Evolutionary conservation across 2,888 invertebrate species (phyloP).

Genomic region (Tipula confusa): DNA sequence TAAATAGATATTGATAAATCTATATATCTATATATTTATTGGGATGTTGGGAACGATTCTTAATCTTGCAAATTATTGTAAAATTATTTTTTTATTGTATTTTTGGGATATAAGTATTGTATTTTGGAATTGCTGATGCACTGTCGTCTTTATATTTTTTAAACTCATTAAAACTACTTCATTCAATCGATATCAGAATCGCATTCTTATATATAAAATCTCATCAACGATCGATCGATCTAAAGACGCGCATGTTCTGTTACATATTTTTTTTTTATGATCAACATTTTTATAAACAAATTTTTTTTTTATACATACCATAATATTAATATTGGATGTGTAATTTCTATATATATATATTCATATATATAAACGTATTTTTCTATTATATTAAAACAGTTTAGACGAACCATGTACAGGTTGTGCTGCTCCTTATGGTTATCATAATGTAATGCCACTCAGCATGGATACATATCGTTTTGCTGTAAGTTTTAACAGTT

Average conservation of each 20-base stretch:
- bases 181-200: background rate
- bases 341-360: background rate
- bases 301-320: too few species aligned
- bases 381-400: constrained; percentile 47
- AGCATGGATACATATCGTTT: constrained; percentile 78
- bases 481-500: constrained; percentile 64
- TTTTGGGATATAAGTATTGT: background rate
- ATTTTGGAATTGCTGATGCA: background rate
- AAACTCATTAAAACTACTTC: background rate
- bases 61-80: background rate
- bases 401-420: constrained; percentile 65
- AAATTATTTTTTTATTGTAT: constrained; percentile 4
- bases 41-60: background rate
- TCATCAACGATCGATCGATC: background rate
- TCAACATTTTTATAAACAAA: background rate
- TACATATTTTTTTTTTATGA: background rate
- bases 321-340: background rate
- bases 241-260: background rate
- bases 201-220: background rate
- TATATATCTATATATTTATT: background rate
- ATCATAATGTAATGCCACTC: constrained; percentile 87
- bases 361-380: too few species aligned
- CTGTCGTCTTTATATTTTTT: background rate
- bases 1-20: too few species aligned
- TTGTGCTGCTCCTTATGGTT: constrained; percentile 96